phyloP scores from a whole-genome alignment of 2,113 vertebrate genomes.

The Notothenia coriiceps region DNA sequence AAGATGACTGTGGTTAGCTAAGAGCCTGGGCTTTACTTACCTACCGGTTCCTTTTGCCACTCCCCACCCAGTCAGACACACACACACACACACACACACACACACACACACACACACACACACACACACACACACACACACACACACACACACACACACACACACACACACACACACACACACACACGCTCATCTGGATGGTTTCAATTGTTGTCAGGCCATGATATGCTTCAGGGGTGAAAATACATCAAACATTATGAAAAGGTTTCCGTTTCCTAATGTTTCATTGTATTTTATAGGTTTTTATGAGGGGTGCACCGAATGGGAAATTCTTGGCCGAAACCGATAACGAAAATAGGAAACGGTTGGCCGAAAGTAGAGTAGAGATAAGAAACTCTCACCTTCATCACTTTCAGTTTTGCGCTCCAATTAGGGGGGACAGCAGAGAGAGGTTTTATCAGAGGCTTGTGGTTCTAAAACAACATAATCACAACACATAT shows the following conservation, averaged over 20 bases:
- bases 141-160: too few relatives aligned
- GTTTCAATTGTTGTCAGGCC: too few relatives aligned
- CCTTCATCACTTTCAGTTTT: background rate
- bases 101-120: slow-evolving; percentile 1
- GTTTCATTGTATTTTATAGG: too few relatives aligned
- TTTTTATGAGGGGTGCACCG: too few relatives aligned
- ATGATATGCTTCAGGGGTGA: too few relatives aligned
- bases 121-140: background rate
- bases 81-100: background rate
- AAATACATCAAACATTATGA: too few relatives aligned
- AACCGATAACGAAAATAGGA: too few relatives aligned
- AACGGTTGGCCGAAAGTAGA: too few relatives aligned
- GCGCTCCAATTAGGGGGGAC: background rate
- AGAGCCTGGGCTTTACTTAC: slow-evolving; percentile 37
- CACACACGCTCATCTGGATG: background rate
- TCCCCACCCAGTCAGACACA: background rate
- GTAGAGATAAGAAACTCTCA: slow-evolving; percentile 4
- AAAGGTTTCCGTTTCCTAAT: too few relatives aligned
- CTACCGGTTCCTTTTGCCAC: slow-evolving; percentile 9
- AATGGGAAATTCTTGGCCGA: too few relatives aligned
- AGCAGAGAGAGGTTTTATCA: background rate
- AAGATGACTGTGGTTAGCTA: slow-evolving; percentile 49
- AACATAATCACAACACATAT: background rate
- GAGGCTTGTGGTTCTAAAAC: background rate
- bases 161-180: too few relatives aligned